Conservation (phyloP, 2,797 vertebrate genomes). For the Dallia pectoralis region DNA sequence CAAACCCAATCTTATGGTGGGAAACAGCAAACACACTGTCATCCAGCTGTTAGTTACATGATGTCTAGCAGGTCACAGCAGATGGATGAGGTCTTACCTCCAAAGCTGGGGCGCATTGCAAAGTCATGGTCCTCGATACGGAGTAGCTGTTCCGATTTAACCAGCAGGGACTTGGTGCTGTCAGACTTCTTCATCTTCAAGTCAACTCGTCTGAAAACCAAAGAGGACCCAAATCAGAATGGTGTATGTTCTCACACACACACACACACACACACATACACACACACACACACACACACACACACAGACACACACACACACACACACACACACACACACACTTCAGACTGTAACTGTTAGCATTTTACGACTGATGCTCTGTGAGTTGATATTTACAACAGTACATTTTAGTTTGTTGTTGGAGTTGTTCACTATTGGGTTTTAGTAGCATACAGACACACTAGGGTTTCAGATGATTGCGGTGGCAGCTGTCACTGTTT, state of each 20-base stretch:
- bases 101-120: conserved; percentile 89
- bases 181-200: conserved; percentile 82
- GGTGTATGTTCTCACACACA: neutral
- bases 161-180: conserved; percentile 82
- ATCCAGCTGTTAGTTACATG: neutral
- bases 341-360: conserved; percentile 43
- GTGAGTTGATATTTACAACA: conserved; percentile 23
- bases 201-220: conserved; percentile 67
- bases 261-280: conserved; percentile 1
- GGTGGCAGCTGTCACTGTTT: too few relatives aligned
- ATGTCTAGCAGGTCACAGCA: neutral
- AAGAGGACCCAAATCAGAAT: conserved; percentile 30
- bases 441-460: conserved; percentile 11
- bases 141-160: conserved; percentile 86
- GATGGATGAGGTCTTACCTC: conserved; percentile 72
- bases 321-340: conserved; percentile 7
- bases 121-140: conserved; percentile 90
- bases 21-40: neutral
- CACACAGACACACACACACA: neutral
- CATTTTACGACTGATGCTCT: conserved; percentile 52
- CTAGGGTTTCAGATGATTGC: conserved; percentile 2
- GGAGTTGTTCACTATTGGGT: conserved; percentile 24
- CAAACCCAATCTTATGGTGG: neutral
- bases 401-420: conserved; percentile 24
- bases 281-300: neutral